Base-by-base conservation (phyloP, 92 coral and sea anemone genomes). In the Epizoanthus rinbou region DNA sequence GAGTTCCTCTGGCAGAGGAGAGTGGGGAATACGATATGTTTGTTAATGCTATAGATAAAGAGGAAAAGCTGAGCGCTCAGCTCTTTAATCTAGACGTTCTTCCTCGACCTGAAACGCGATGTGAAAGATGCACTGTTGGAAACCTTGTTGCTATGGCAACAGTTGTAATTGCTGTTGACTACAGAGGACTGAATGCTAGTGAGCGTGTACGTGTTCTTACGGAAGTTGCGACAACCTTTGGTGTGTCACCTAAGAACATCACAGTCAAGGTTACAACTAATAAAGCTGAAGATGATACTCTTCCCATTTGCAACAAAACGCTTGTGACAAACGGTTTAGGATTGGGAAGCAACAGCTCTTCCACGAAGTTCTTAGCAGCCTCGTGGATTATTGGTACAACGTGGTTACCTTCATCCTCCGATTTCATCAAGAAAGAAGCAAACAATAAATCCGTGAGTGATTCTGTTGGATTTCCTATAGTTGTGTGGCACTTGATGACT, bases 121-220 rank as follows among this genome's bases (percentile, higher is more conserved):
- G 82, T 14, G 4, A 39, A 0, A 54, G 18, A 3, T 78, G 82
- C 17, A 60, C 70, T 39, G 28, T 59, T 60, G 82, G 82, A 15
- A 35, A 57, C 14, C n/a, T 53, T 45, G 33, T 76, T 76, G 41
- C 82, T 35, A 37, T 76, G 43, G 69, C 82, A 33, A 76, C 69
- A 5, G 45, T 76, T 14, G 8, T 60, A 60, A 0, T 60, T 13
- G 69, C 37, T 24, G 82, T 76, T 41, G 82, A 76, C 56, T 76
- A 76, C 69, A 76, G 39, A 76, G 54, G 82, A 17, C 53, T 39
- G 23, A 16, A 35, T 37, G 82, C 82, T 41, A n/a, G 67, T 21
- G 82, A 76, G 69, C 82, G 82, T 58, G 47, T 35, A 21, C 82
- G 69, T 37, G 64, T 76, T 37, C 18, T 76, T 35, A 76, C 33